A percentile compares a stretch with the other conserved stretches of the same genome.
These are phyloP conservation scores for Tenthredo notha DNA, from an alignment of 2,888 invertebrate genomes.

Conservation along the genomic window DNA sequence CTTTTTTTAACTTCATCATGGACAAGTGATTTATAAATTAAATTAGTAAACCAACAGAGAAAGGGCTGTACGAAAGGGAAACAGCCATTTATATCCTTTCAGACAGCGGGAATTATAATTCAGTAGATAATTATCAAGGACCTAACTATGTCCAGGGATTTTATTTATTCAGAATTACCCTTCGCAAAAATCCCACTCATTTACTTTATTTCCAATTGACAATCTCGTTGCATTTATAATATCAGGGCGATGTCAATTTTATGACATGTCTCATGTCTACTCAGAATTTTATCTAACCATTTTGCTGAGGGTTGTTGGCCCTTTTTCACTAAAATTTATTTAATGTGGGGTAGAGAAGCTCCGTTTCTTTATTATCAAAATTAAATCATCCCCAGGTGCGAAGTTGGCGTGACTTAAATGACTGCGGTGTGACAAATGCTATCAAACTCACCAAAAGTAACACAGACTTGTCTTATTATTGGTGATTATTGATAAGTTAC, in stretches of 20 bases:
- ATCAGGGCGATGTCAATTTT: background rate
- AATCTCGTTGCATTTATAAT: background rate
- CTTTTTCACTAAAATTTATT: background rate
- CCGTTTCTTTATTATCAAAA: background rate
- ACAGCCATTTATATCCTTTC: conserved; percentile 1
- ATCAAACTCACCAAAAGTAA: background rate
- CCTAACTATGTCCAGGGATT: background rate
- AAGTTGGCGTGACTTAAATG: background rate
- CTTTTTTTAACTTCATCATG: conserved; percentile 10
- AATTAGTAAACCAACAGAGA: background rate
- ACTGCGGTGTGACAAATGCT: background rate
- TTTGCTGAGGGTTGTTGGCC: background rate
- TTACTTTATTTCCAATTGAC: background rate
- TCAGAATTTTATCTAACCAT: background rate
- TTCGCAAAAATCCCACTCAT: background rate
- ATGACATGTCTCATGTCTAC: background rate
- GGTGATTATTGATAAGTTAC: background rate
- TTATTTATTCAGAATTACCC: background rate
- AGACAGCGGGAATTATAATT: conserved; percentile 15
- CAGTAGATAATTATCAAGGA: conserved; percentile 40
- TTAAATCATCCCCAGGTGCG: background rate
- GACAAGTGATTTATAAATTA: background rate
- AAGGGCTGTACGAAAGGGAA: background rate
- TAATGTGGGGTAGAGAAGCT: background rate
- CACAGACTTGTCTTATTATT: background rate